Evolutionary conservation across 2,113 vertebrate species (phyloP), one percentile per base, ranked within the genome.

Genomic region (Osmerus eperlanus): DNA sequence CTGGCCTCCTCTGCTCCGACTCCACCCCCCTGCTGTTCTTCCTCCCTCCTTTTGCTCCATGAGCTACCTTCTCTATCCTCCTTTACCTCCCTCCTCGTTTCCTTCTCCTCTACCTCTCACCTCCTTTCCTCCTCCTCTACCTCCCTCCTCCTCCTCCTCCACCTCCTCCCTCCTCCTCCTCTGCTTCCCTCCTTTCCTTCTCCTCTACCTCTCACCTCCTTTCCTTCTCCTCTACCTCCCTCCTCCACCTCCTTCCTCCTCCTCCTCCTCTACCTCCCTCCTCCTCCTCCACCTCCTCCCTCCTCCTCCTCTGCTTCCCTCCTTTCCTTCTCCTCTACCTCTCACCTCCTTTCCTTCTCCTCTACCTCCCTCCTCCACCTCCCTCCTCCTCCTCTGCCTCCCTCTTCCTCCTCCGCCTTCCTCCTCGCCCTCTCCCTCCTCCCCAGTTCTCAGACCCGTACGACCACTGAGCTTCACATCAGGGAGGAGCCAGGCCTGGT

Each of bases 401-500:
- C 71, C 2, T 53, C 67, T 59, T n/a, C n/a, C n/a, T n/a, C n/a
- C n/a, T n/a, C n/a, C n/a, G n/a, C n/a, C n/a, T n/a, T n/a, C n/a
- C n/a, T n/a, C n/a, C n/a, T n/a, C n/a, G n/a, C n/a, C n/a, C n/a
- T n/a, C n/a, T n/a, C n/a, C 63, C 75, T 67, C 68, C 70, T 9
- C 11, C 13, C 51, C 12, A 15, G 0, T 56, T 86, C 79, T 69
- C 73, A 86, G 85, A 83, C 76, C 81, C 83, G 71, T 72, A 80
- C 81, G 28, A 84, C 80, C 89, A 81, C 78, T 32, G 4, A 32
- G 29, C 84, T 81, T 86, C 85, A 82, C 87, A 89, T 81, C 80
- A 63, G 52, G 80, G 70, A 72, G 81, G 56, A 83, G 47, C 70
- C 75, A 78, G 84, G 84, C 87, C 88, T 89, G 89, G 87, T 85